These are phyloP conservation scores for Drosophila sulfurigaster DNA, from an alignment of 1,140 invertebrate genomes.

Conservation along the genomic window DNA sequence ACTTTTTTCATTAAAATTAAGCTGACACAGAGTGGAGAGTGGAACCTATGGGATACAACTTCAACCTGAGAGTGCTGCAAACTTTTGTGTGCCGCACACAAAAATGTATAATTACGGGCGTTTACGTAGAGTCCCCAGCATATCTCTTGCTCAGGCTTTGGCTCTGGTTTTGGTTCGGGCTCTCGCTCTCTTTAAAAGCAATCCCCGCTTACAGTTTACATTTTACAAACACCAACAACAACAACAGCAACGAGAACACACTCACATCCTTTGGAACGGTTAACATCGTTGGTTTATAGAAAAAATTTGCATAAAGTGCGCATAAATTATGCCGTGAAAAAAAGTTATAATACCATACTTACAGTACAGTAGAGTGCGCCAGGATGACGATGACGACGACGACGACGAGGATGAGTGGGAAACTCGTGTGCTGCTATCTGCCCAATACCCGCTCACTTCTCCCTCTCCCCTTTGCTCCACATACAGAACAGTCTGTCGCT, in stretches of 20 bases:
- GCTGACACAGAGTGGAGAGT: conserved; percentile 6
- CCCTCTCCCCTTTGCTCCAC: too few relatives aligned
- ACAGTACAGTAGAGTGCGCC: conserved; percentile 31
- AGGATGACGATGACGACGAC: not conserved
- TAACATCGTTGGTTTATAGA: conserved; percentile 47
- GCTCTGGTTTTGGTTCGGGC: too few relatives aligned
- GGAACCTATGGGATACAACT: conserved; percentile 31
- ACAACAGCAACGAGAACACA: conserved; percentile 8
- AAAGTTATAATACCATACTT: conserved; percentile 64
- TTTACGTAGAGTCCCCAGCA: conserved; percentile 22
- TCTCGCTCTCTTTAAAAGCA: conserved; percentile 17
- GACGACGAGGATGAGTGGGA: not conserved
- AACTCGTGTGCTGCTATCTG: conserved; percentile 38
- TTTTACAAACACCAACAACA: conserved; percentile 29
- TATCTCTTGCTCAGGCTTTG: not conserved
- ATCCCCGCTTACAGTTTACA: conserved; percentile 47
- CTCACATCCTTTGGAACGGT: conserved; percentile 44
- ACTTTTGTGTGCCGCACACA: conserved; percentile 40
- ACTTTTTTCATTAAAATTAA: conserved; percentile 62
- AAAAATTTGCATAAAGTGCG: conserved; percentile 62
- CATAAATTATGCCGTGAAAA: conserved; percentile 61
- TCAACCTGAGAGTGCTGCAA: conserved; percentile 42
- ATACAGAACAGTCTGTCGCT: not conserved
- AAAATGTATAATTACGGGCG: conserved; percentile 58
- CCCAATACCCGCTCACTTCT: conserved; percentile 13